Evolutionary conservation across 2,797 vertebrate genomes (phyloP).

Genomic region (Trematomus bernacchii): DNA sequence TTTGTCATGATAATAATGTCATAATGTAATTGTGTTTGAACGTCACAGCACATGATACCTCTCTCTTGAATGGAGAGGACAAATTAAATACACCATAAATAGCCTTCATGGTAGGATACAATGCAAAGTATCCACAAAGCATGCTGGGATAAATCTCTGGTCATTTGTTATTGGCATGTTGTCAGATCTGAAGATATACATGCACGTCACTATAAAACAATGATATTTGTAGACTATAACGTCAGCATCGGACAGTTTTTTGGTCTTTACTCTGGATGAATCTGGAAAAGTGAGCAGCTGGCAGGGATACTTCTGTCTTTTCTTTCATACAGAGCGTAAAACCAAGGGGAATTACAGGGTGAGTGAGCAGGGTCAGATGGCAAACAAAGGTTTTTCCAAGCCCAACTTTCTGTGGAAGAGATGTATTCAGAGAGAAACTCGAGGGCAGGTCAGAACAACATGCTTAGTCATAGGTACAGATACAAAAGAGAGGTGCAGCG

Average conservation of each 20-base stretch:
- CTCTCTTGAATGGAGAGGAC: constrained; percentile 17
- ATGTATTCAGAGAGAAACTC: background rate
- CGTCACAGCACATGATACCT: constrained; percentile 15
- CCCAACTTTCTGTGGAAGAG: constrained; percentile 7
- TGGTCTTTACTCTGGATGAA: constrained; percentile 1
- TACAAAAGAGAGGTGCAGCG: background rate
- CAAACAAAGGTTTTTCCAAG: constrained; percentile 25
- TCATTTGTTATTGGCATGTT: constrained; percentile 20
- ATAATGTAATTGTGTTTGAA: constrained; percentile 21
- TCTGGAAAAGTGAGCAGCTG: background rate
- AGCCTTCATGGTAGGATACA: background rate
- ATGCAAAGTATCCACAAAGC: background rate
- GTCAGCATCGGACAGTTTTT: background rate
- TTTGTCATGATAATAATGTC: constrained; percentile 36
- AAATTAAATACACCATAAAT: constrained; percentile 17
- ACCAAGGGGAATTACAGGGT: background rate
- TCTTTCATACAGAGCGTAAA: constrained; percentile 13
- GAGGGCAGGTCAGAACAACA: constrained; percentile 4
- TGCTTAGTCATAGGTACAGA: background rate
- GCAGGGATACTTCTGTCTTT: background rate
- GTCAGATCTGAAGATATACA: background rate
- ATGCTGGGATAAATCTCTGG: constrained; percentile 26
- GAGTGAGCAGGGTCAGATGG: constrained; percentile 21
- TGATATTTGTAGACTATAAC: background rate
- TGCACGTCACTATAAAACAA: constrained; percentile 3